A percentile compares a stretch with the other conserved stretches of the same genome.
Evolutionary conservation across 1,140 invertebrate genomes (phyloP).

Genomic region (Zaprionus lachaisei): DNA sequence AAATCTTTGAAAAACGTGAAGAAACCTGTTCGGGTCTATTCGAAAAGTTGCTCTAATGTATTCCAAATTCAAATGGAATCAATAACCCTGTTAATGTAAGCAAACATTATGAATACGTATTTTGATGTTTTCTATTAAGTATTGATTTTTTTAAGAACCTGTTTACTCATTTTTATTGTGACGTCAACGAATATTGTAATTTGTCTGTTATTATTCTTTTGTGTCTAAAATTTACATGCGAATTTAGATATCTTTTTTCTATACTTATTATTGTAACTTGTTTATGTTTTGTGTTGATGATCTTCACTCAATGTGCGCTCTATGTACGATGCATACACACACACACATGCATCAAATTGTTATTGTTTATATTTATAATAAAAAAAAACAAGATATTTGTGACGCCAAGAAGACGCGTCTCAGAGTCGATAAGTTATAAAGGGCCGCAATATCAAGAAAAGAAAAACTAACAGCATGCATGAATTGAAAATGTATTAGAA

Average conservation of each 20-base stretch:
- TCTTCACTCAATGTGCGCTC: neutral
- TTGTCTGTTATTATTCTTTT: neutral
- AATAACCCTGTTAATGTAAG: constrained; percentile 6
- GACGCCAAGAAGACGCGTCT: constrained; percentile 36
- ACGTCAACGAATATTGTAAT: constrained; percentile 1
- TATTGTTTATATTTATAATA: constrained; percentile 4
- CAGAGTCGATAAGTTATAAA: neutral
- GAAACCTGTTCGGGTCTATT: neutral
- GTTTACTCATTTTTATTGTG: neutral
- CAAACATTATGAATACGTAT: constrained; percentile 7
- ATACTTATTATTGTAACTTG: neutral
- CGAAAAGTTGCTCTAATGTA: neutral
- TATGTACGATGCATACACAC: neutral
- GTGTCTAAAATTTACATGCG: neutral
- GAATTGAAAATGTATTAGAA: neutral
- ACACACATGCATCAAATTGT: neutral
- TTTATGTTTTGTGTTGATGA: neutral
- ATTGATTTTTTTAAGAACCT: neutral
- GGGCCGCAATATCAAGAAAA: constrained; percentile 16
- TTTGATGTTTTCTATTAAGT: neutral
- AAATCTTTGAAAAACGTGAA: neutral
- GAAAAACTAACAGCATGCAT: constrained; percentile 2
- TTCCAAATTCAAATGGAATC: neutral
- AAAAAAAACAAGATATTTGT: constrained; percentile 31
- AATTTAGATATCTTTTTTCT: neutral